These are phyloP conservation scores for Sacculina carcini DNA, from an alignment of 2,888 invertebrate species.

Conservation along the genomic window DNA sequence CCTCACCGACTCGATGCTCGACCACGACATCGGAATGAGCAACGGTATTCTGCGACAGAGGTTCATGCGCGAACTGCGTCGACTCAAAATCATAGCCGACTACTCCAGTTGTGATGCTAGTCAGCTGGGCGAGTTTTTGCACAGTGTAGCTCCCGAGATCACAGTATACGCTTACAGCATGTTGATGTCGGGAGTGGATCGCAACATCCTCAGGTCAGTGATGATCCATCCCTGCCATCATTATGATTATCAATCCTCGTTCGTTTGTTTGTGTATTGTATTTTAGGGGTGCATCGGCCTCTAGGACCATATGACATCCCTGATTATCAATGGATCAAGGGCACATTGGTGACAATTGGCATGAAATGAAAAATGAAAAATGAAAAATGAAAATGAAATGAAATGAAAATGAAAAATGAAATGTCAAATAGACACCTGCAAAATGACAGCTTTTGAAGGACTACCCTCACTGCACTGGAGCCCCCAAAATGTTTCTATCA, in stretches of 20 bases:
- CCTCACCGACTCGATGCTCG: conserved; percentile 68
- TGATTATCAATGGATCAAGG: too few relatives aligned
- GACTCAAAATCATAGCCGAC: conserved; percentile 82
- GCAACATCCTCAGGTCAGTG: conserved; percentile 40
- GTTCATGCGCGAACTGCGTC: conserved; percentile 73
- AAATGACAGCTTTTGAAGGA: too few relatives aligned
- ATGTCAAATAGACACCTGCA: too few relatives aligned
- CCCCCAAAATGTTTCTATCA: too few relatives aligned
- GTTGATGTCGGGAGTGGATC: conserved; percentile 83
- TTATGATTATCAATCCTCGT: background rate
- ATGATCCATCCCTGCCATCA: background rate
- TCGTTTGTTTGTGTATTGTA: background rate
- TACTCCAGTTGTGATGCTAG: conserved; percentile 79
- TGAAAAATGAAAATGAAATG: too few relatives aligned
- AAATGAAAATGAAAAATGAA: too few relatives aligned
- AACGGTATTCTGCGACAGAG: conserved; percentile 81
- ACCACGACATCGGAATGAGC: conserved; percentile 66
- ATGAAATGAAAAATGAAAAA: too few relatives aligned
- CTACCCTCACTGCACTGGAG: too few relatives aligned
- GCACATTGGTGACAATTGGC: too few relatives aligned
- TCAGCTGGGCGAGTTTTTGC: conserved; percentile 63
- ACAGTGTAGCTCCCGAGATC: conserved; percentile 59
- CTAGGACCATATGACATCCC: too few relatives aligned
- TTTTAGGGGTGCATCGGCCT: background rate
- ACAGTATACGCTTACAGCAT: conserved; percentile 89